A percentile compares a stretch with the other conserved stretches of the same genome.
Conservation (phyloP, 2,888 invertebrate species). For the Eristalis intricaria region DNA sequence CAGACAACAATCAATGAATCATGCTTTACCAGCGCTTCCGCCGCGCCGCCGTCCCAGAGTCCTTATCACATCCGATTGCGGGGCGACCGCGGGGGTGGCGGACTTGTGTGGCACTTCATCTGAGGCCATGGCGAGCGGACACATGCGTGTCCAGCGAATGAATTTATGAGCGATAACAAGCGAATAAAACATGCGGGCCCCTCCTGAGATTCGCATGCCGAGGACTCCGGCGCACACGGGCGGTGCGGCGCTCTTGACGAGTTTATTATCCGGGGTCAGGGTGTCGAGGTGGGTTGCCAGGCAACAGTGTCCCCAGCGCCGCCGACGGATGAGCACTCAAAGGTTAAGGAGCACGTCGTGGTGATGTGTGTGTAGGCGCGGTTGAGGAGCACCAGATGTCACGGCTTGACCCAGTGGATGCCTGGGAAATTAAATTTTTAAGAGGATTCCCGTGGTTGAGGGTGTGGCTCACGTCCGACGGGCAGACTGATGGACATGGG, state of each 20-base stretch:
- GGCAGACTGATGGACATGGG: neutral
- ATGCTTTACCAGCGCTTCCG: conserved; percentile 55
- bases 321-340: neutral
- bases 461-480: neutral
- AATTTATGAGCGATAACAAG: conserved; percentile 65
- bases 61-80: conserved; percentile 55
- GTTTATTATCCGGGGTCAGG: conserved; percentile 64
- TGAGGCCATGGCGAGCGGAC: conserved; percentile 6
- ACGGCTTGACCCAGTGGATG: neutral
- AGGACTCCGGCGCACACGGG: neutral
- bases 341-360: conserved; percentile 28
- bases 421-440: neutral
- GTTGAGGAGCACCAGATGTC: no score
- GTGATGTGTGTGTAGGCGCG: neutral
- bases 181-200: conserved; percentile 40
- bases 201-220: conserved; percentile 42
- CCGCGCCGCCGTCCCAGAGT: conserved; percentile 17
- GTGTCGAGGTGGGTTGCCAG: conserved; percentile 34
- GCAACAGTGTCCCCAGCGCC: conserved; percentile 30
- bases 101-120: conserved; percentile 19
- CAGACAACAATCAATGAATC: conserved; percentile 45
- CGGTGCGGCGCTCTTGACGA: conserved; percentile 25
- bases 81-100: neutral
- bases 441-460: neutral
- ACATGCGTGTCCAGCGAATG: conserved; percentile 18